Percentiles rank a stretch among this genome's conserved stretches.
Evolutionary conservation across 1,140 invertebrate species (phyloP).

Genomic region (Ruditapes philippinarum): DNA sequence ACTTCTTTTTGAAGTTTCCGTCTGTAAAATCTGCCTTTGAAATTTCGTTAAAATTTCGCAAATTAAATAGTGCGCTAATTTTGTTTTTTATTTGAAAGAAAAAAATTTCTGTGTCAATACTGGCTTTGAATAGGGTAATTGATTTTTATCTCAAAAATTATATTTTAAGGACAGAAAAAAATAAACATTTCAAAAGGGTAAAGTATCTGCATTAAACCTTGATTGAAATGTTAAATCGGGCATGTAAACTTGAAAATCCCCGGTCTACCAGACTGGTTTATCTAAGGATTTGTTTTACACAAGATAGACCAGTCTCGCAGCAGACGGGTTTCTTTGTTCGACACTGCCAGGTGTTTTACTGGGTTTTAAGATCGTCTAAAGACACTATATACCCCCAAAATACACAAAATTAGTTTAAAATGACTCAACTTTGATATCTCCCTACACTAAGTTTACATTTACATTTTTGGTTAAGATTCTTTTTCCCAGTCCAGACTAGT

Average conservation of each 20-base stretch:
- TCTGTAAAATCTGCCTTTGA: not conserved
- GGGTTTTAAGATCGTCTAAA: not conserved
- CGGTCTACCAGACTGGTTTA: not conserved
- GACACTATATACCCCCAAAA: not conserved
- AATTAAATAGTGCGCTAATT: not conserved
- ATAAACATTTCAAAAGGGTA: not conserved
- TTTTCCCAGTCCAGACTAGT: not conserved
- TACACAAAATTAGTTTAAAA: not conserved
- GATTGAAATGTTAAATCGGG: conserved; percentile 14
- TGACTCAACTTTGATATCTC: not conserved
- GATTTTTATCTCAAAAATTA: not conserved
- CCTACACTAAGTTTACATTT: not conserved
- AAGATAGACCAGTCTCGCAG: not conserved
- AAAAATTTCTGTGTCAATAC: not conserved
- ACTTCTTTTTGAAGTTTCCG: too few relatives aligned
- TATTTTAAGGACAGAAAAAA: conserved; percentile 1
- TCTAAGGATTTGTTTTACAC: not conserved
- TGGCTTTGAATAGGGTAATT: not conserved
- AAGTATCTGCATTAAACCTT: not conserved
- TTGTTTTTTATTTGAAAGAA: not conserved
- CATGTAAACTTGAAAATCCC: not conserved
- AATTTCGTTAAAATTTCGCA: conserved; percentile 12
- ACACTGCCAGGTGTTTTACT: conserved; percentile 32
- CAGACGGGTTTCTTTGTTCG: conserved; percentile 6
- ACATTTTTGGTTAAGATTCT: not conserved